phyloP scores from a whole-genome alignment of 2,113 vertebrate species.

The Steatornis caripensis region DNA sequence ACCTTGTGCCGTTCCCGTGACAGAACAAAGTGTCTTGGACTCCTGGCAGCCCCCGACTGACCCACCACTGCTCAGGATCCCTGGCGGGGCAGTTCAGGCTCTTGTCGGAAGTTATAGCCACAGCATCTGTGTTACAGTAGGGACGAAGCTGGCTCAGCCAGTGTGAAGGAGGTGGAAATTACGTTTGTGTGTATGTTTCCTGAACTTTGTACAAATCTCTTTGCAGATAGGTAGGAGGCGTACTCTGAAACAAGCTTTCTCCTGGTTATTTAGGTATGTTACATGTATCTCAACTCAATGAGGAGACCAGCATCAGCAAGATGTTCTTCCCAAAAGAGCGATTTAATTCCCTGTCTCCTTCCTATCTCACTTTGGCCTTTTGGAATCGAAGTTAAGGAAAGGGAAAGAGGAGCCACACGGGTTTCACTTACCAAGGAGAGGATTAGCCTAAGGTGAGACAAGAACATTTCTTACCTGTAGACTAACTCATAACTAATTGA shows the following conservation, averaged over 20 bases:
- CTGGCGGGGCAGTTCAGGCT: not conserved
- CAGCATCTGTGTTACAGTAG: rapidly evolving
- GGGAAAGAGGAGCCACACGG: not conserved
- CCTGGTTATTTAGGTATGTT: not conserved
- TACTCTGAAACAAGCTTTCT: not conserved
- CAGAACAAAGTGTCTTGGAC: not conserved
- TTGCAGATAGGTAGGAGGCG: not conserved
- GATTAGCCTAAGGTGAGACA: not conserved
- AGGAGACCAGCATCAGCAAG: not conserved
- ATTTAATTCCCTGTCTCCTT: not conserved
- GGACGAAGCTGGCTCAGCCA: not conserved
- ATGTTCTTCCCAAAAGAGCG: not conserved
- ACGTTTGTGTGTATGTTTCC: rapidly evolving
- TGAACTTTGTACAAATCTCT: not conserved
- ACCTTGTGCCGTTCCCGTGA: not conserved
- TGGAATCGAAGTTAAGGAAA: not conserved
- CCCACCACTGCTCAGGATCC: not conserved
- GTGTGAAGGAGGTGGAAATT: too few species aligned
- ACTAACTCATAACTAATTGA: not conserved
- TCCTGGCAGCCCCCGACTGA: not conserved
- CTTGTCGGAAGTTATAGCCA: rapidly evolving
- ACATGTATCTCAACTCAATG: not conserved
- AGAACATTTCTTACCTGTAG: not conserved
- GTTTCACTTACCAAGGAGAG: not conserved
- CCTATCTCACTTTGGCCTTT: not conserved